These are phyloP conservation scores for Catalaphyllia jardinei DNA, from an alignment of 64 coral and sea anemone species.

Conservation along the genomic window DNA sequence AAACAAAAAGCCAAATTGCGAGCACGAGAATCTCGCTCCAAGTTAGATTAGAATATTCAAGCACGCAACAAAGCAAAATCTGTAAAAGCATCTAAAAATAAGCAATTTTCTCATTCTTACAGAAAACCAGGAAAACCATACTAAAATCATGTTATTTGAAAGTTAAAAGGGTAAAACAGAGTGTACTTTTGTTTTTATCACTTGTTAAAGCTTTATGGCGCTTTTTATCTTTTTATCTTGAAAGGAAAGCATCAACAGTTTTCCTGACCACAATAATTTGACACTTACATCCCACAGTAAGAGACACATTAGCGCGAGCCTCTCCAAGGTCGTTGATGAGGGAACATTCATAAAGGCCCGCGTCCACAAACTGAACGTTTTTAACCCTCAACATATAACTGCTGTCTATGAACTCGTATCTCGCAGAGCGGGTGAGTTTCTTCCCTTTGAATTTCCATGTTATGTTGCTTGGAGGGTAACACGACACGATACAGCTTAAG, in stretches of 20 bases:
- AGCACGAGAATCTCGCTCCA: no score
- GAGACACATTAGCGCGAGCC: slow-evolving; percentile 18
- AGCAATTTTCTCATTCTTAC: no score
- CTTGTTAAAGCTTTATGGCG: no score
- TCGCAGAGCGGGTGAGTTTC: background rate
- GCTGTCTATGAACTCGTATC: background rate
- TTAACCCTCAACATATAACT: slow-evolving; percentile 11
- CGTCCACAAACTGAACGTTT: slow-evolving; percentile 3
- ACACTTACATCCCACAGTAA: slow-evolving; percentile 58
- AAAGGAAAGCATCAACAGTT: background rate
- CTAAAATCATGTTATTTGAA: no score
- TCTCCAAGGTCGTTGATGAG: slow-evolving; percentile 33
- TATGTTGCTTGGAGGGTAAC: slow-evolving; percentile 77
- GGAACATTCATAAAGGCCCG: slow-evolving; percentile 47
- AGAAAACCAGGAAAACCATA: no score
- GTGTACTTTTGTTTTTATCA: no score
- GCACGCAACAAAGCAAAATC: no score
- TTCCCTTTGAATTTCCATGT: slow-evolving; percentile 80
- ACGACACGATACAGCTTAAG: slow-evolving; percentile 49
- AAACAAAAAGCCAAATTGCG: no score
- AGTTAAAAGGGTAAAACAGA: no score
- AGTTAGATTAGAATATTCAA: no score
- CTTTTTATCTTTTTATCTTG: background rate
- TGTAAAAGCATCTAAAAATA: no score
- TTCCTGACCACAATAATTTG: no score